A percentile compares a stretch with the other conserved stretches of the same genome.
Conservation (phyloP, 2,888 invertebrate genomes). For the Abrostola triplasia region DNA sequence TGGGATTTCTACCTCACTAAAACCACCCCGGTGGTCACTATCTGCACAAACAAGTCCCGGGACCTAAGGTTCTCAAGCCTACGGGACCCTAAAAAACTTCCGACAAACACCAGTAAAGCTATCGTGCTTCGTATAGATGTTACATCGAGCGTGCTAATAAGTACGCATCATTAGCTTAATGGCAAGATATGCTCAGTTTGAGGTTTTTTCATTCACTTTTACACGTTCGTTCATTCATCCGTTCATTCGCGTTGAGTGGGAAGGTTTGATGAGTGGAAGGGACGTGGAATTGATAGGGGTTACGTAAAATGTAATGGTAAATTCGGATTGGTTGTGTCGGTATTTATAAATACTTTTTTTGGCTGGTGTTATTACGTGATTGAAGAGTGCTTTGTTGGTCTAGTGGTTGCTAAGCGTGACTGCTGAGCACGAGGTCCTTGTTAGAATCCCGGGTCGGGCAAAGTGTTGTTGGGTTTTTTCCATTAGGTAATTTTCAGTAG, state of each 20-base stretch:
- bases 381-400: too few relatives aligned
- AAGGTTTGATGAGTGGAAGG: conserved; percentile 21
- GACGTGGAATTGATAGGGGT: conserved; percentile 17
- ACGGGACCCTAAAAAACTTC: conserved; percentile 33
- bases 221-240: conserved; percentile 43
- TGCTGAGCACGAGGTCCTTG: too few relatives aligned
- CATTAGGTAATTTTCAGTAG: too few relatives aligned
- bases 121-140: conserved; percentile 39
- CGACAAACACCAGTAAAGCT: conserved; percentile 42
- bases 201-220: conserved; percentile 47
- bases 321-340: background rate
- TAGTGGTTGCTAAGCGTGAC: too few relatives aligned
- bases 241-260: conserved; percentile 39
- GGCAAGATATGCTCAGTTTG: conserved; percentile 51
- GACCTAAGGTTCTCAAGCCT: background rate
- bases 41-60: too few relatives aligned
- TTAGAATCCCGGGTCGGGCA: too few relatives aligned
- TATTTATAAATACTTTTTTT: background rate
- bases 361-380: too few relatives aligned
- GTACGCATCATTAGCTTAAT: conserved; percentile 63
- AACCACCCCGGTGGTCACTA: too few relatives aligned
- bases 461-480: too few relatives aligned
- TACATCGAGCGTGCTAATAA: conserved; percentile 58
- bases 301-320: background rate
- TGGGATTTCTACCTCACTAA: too few relatives aligned